Percentiles rank a stretch among this genome's conserved stretches.
These are phyloP conservation scores for Labrus mixtus DNA, from an alignment of 2,113 vertebrate species.

Conservation along the genomic window DNA sequence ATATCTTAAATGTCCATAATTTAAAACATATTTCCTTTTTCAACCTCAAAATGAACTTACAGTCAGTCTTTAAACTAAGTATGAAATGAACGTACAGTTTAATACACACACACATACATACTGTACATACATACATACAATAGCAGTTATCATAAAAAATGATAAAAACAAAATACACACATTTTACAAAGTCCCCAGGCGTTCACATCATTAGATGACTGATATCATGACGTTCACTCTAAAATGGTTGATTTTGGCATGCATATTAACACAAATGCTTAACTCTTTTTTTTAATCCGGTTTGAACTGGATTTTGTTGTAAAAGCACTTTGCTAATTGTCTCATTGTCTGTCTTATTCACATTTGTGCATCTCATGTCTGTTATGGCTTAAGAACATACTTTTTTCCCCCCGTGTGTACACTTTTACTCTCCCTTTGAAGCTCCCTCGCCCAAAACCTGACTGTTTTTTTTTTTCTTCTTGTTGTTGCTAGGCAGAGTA, in stretches of 20 bases:
- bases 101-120: constrained; percentile 81
- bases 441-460: constrained; percentile 25
- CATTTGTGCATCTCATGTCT: constrained; percentile 74
- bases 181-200: constrained; percentile 85
- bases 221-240: constrained; percentile 79
- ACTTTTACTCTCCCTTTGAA: constrained; percentile 25
- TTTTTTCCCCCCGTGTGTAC: constrained; percentile 42
- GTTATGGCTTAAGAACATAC: constrained; percentile 85
- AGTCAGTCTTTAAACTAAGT: constrained; percentile 83
- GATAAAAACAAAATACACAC: constrained; percentile 87
- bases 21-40: constrained; percentile 83
- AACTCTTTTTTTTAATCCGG: constrained; percentile 54
- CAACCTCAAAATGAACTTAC: constrained; percentile 84
- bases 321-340: constrained; percentile 75
- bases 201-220: constrained; percentile 77
- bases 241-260: constrained; percentile 80
- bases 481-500: constrained; percentile 42
- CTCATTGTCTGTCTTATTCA: constrained; percentile 72
- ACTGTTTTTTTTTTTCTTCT: constrained; percentile 8
- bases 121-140: constrained; percentile 77
- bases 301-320: constrained; percentile 72
- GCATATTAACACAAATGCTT: constrained; percentile 83
- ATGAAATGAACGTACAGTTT: constrained; percentile 87
- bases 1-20: constrained; percentile 85
- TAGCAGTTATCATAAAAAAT: constrained; percentile 86